A percentile compares a stretch with the other conserved stretches of the same genome.
These are phyloP conservation scores for Tenthredo scrophulariae DNA, from an alignment of 2,888 invertebrate genomes.

Conservation along the genomic window DNA sequence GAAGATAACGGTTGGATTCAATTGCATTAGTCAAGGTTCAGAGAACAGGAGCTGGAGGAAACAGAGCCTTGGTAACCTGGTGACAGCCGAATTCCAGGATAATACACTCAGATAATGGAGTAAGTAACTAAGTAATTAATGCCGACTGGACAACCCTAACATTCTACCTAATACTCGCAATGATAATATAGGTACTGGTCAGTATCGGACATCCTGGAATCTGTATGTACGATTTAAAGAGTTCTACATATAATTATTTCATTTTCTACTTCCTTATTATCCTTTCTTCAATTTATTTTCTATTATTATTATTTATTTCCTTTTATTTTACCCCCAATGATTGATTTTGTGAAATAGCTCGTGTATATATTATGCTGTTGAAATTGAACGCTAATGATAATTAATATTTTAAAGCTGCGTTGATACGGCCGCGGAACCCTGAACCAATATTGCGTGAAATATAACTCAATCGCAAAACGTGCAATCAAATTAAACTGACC, in stretches of 20 bases:
- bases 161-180: background rate
- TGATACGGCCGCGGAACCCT: background rate
- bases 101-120: constrained; percentile 27
- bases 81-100: constrained; percentile 38
- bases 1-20: constrained; percentile 47
- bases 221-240: too few relatives aligned
- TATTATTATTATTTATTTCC: too few relatives aligned
- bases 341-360: too few relatives aligned
- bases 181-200: background rate
- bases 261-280: background rate
- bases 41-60: background rate
- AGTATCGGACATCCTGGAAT: background rate
- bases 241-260: too few relatives aligned
- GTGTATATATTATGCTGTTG: too few relatives aligned
- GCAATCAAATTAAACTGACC: constrained; percentile 27
- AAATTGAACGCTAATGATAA: background rate
- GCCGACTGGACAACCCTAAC: background rate
- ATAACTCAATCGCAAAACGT: background rate
- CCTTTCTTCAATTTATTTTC: background rate
- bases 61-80: background rate
- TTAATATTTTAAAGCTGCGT: background rate
- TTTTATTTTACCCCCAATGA: too few relatives aligned
- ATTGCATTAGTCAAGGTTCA: constrained; percentile 47
- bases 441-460: background rate
- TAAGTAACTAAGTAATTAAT: constrained; percentile 6